phyloP scores from a whole-genome alignment of 2,888 invertebrate genomes.

The Mycalesis mineus region DNA sequence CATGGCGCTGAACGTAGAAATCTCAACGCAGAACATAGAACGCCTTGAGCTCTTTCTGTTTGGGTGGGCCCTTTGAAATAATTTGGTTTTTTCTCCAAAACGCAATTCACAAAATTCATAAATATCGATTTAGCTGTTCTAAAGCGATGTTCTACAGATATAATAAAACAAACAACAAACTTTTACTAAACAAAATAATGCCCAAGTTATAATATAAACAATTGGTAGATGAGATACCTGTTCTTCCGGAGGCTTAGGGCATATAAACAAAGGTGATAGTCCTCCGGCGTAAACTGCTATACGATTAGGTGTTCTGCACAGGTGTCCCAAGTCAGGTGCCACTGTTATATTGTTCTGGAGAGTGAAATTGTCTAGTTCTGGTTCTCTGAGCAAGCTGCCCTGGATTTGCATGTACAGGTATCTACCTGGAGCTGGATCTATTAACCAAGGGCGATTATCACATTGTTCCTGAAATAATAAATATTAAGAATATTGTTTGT shows the following conservation, averaged over 20 bases:
- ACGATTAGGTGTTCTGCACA: constrained; percentile 87
- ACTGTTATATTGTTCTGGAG: constrained; percentile 78
- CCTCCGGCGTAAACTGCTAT: constrained; percentile 87
- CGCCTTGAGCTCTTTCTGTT: too few relatives aligned
- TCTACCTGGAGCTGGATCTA: constrained; percentile 85
- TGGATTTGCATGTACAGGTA: constrained; percentile 88
- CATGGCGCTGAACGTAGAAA: too few relatives aligned
- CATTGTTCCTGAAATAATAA: constrained; percentile 84
- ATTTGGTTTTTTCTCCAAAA: too few relatives aligned
- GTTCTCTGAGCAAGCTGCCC: constrained; percentile 79
- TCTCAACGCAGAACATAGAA: too few relatives aligned
- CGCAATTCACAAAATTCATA: too few relatives aligned
- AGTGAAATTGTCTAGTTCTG: constrained; percentile 69
- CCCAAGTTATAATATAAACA: not conserved
- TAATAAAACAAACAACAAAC: too few relatives aligned
- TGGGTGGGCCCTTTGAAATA: too few relatives aligned
- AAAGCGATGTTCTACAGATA: too few relatives aligned
- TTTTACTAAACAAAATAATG: too few relatives aligned
- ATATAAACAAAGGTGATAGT: constrained; percentile 78
- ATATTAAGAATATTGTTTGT: not conserved
- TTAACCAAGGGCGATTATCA: constrained; percentile 87
- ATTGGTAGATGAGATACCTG: constrained; percentile 34
- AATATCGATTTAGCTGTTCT: too few relatives aligned
- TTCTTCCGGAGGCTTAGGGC: constrained; percentile 70
- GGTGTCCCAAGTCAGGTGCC: constrained; percentile 73